phyloP scores from a whole-genome alignment of 92 coral and sea anemone genomes.

The Phymanthus crucifer region DNA sequence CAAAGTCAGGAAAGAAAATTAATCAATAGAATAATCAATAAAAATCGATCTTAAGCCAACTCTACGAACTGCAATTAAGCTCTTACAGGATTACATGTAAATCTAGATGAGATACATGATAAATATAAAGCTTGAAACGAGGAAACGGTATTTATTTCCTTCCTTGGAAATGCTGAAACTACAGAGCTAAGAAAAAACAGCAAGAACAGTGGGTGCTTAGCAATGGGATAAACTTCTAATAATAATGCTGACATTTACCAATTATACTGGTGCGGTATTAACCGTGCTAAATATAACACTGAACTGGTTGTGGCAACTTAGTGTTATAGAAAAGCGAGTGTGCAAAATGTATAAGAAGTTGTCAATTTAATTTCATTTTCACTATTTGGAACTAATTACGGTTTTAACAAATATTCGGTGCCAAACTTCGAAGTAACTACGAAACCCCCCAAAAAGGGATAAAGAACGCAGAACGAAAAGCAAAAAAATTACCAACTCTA shows the following conservation, averaged over 20 bases:
- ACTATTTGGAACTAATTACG: too few species aligned
- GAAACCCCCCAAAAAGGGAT: not conserved
- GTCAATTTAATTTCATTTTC: not conserved
- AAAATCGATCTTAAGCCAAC: too few species aligned
- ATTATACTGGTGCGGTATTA: not conserved
- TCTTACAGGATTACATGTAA: not conserved
- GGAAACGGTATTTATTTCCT: not conserved
- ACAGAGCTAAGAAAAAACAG: not conserved
- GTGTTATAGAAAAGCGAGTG: not conserved
- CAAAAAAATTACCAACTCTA: not conserved
- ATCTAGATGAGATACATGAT: too few species aligned
- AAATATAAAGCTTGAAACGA: not conserved
- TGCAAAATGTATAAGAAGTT: not conserved
- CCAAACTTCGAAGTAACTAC: too few species aligned
- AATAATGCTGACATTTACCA: not conserved
- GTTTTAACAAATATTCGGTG: too few species aligned
- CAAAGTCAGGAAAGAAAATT: too few species aligned
- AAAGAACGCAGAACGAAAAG: not conserved
- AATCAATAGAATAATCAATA: too few species aligned
- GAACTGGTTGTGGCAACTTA: not conserved
- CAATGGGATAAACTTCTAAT: not conserved
- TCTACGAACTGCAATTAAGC: too few species aligned
- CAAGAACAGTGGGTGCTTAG: not conserved
- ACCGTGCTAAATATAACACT: not conserved
- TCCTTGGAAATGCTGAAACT: conserved; percentile 5